phyloP scores from a whole-genome alignment of 2,888 invertebrate species.

The Achlya flavicornis region DNA sequence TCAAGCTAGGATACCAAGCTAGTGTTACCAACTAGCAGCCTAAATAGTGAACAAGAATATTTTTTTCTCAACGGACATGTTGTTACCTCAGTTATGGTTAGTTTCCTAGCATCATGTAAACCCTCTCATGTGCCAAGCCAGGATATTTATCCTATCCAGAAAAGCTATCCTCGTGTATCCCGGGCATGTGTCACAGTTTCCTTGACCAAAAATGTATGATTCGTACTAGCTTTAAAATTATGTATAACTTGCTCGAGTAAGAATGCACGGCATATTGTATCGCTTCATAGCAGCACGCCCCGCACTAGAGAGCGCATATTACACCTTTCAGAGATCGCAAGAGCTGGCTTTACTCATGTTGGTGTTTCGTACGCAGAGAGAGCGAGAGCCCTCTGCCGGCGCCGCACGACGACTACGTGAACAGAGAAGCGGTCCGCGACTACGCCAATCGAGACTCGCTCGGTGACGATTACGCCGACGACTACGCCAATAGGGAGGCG shows the following conservation, averaged over 20 bases:
- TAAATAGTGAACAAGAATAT: no score
- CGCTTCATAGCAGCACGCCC: slow-evolving; percentile 43
- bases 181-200: no score
- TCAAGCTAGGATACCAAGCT: no score
- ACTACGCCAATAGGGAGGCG: slow-evolving; percentile 80
- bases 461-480: slow-evolving; percentile 78
- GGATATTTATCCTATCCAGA: no score
- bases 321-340: slow-evolving; percentile 70
- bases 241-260: background rate
- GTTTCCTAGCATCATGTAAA: no score
- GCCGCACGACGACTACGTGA: slow-evolving; percentile 77
- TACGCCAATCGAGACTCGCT: slow-evolving; percentile 77
- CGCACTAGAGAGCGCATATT: slow-evolving; percentile 62
- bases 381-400: slow-evolving; percentile 75
- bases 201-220: no score
- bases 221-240: background rate
- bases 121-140: no score
- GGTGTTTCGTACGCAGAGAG: slow-evolving; percentile 81
- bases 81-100: no score
- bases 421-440: slow-evolving; percentile 72
- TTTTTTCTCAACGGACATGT: no score
- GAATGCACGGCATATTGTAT: background rate
- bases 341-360: slow-evolving; percentile 77
- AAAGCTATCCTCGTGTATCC: no score
- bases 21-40: no score